Conservation (phyloP, 2,113 vertebrate species). For the Anolis carolinensis region DNA sequence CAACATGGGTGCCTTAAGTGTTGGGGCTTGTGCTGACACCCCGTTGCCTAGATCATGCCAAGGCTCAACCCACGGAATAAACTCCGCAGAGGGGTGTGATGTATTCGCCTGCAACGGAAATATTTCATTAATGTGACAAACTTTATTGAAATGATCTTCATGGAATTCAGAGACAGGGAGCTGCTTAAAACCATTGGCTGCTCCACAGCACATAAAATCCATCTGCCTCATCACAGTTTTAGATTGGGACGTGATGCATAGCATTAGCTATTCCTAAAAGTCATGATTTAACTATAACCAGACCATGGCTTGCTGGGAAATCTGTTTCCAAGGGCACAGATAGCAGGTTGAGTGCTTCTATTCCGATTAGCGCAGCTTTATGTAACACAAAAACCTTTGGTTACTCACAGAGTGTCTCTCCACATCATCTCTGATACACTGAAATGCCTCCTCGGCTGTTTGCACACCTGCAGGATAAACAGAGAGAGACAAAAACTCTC, state of each 20-base stretch:
- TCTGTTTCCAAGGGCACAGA: not conserved
- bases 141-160: not conserved
- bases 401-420: slow-evolving; percentile 74
- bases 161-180: not conserved
- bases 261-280: not conserved
- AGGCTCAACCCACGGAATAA: not conserved
- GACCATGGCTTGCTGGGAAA: not conserved
- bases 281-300: slow-evolving; percentile 11
- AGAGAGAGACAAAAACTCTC: slow-evolving; percentile 45
- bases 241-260: rapidly evolving
- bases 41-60: not conserved
- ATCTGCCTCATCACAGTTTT: not conserved
- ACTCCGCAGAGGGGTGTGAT: not conserved
- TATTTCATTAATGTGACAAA: not conserved
- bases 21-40: not conserved
- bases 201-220: not conserved
- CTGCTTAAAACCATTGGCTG: not conserved
- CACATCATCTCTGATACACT: slow-evolving; percentile 69
- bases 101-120: not conserved
- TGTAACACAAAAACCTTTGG: not conserved
- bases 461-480: slow-evolving; percentile 67
- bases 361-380: not conserved
- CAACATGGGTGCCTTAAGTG: not conserved
- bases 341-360: not conserved
- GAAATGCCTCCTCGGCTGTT: slow-evolving; percentile 57